These are phyloP conservation scores for Eueremaeus valkanovi DNA, from an alignment of 2,888 invertebrate species.

Conservation along the genomic window DNA sequence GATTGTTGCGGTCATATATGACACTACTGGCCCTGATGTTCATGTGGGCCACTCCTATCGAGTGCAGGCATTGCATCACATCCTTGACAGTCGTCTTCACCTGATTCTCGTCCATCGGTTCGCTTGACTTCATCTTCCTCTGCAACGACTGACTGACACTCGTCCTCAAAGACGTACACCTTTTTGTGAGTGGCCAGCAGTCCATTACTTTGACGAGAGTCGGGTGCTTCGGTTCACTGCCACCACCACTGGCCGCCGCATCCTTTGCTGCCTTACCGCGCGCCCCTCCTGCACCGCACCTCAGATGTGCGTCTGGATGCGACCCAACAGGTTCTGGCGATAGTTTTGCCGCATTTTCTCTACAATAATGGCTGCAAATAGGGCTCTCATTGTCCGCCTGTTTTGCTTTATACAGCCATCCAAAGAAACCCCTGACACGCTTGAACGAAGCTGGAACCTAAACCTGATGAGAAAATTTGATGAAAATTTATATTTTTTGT, in stretches of 20 bases:
- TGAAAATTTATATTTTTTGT: no score
- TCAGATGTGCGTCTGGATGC: no score
- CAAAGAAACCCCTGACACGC: no score
- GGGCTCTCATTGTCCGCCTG: background rate
- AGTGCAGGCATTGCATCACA: background rate
- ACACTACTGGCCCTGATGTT: background rate
- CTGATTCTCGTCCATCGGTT: background rate
- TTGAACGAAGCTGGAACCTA: no score
- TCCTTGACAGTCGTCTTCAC: background rate
- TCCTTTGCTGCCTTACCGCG: no score
- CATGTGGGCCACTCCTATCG: background rate
- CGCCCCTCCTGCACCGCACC: no score
- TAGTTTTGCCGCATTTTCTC: no score
- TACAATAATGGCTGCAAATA: background rate
- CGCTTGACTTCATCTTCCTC: background rate
- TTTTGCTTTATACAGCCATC: constrained; percentile 1
- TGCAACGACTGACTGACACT: background rate
- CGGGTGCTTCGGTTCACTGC: background rate
- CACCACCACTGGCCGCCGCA: background rate
- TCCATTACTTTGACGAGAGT: background rate
- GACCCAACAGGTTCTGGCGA: no score
- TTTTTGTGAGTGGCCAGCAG: constrained; percentile 10
- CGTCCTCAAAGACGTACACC: background rate
- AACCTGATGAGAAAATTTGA: no score
- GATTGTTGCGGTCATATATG: background rate